phyloP scores from a whole-genome alignment of 2,113 vertebrate species.

The Scytalopus superciliaris region DNA sequence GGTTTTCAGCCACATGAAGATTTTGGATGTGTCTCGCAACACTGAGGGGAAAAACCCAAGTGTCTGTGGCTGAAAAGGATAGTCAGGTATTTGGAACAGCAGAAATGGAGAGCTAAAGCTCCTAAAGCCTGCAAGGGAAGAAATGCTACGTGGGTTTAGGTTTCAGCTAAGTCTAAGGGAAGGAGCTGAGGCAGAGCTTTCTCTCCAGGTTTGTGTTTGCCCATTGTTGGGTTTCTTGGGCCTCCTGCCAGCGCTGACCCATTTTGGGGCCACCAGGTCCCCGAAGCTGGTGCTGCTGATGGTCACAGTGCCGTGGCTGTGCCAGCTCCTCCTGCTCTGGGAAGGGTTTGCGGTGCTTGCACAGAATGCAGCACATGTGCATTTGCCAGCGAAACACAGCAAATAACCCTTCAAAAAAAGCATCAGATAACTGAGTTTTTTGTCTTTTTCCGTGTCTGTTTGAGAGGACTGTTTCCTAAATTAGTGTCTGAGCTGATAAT shows the following conservation, averaged over 20 bases:
- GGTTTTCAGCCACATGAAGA: constrained; percentile 39
- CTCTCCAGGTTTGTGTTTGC: not conserved
- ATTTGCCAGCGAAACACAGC: not conserved
- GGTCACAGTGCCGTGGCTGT: not conserved
- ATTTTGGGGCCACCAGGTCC: fast-evolving
- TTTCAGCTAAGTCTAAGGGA: not conserved
- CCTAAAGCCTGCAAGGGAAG: not conserved
- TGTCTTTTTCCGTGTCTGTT: not conserved
- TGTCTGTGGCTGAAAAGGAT: not conserved
- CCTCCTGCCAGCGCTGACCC: not conserved
- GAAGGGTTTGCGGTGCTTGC: not conserved
- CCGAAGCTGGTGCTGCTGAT: not conserved
- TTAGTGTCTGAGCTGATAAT: fast-evolving
- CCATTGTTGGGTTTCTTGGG: not conserved
- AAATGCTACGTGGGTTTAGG: not conserved
- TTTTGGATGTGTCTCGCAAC: constrained; percentile 7
- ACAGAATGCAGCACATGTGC: not conserved
- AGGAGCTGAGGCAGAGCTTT: not conserved
- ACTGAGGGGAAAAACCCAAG: not conserved
- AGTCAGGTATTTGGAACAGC: not conserved
- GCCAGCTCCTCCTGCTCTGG: not conserved
- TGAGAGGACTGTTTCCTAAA: not conserved
- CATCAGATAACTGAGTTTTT: no score
- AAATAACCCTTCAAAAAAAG: not conserved
- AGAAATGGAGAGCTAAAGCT: not conserved